phyloP scores from a whole-genome alignment of 2,797 vertebrate species.

The Muscicapa striata region DNA sequence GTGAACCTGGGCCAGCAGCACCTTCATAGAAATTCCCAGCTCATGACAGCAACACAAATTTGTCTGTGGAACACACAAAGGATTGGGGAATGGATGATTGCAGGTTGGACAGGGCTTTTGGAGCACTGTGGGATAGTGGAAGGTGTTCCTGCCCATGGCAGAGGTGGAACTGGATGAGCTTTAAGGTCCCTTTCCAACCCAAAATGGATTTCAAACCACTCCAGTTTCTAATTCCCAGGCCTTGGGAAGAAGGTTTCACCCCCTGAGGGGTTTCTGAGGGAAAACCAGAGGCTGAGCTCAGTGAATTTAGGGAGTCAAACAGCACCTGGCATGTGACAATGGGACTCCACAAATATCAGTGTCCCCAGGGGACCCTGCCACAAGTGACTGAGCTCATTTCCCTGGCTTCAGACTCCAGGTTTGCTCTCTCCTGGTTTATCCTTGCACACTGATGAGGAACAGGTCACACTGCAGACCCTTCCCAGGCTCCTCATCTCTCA shows the following conservation, averaged over 20 bases:
- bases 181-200: not conserved
- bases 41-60: not conserved
- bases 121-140: not conserved
- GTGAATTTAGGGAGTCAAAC: not conserved
- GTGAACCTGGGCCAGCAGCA: not conserved
- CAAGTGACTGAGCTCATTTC: not conserved
- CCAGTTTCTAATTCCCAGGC: not conserved
- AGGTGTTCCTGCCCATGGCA: not conserved
- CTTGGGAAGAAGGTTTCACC: not conserved
- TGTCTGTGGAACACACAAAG: not conserved
- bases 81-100: rapidly evolving
- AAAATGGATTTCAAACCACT: not conserved
- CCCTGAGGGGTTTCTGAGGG: not conserved
- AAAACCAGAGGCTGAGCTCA: not conserved
- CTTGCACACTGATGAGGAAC: not conserved
- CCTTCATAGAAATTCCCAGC: not conserved
- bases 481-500: not conserved
- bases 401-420: not conserved
- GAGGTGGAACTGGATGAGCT: not conserved
- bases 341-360: not conserved
- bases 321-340: not conserved
- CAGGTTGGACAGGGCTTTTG: not conserved
- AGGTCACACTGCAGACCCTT: not conserved
- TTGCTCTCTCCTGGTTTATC: not conserved
- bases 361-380: not conserved